Evolutionary conservation across 2,797 vertebrate genomes (phyloP).

Genomic region (Myiothlypis coronata): DNA sequence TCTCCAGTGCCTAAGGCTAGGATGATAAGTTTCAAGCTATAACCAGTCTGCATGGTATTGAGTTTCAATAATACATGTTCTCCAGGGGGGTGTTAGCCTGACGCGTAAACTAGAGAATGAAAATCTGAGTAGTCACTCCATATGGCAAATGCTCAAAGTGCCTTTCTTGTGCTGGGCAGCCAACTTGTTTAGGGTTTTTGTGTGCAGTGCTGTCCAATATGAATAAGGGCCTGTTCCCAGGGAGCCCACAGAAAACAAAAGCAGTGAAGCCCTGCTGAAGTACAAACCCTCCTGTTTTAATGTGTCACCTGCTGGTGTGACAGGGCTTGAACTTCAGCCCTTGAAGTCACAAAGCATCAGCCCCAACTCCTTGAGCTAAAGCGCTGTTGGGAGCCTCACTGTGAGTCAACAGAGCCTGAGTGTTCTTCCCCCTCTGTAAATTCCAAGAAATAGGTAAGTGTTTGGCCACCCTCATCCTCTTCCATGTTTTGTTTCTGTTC

Average conservation of each 20-base stretch:
- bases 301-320: not conserved
- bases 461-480: not conserved
- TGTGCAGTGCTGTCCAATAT: not conserved
- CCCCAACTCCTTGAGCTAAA: not conserved
- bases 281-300: not conserved
- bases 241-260: not conserved
- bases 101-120: conserved; percentile 13
- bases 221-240: not conserved
- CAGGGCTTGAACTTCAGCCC: not conserved
- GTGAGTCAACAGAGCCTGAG: not conserved
- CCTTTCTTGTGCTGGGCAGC: not conserved
- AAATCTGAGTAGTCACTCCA: conserved; percentile 12
- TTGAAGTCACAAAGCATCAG: not conserved
- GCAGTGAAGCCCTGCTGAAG: not conserved
- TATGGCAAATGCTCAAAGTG: not conserved
- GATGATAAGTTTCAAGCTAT: conserved; percentile 37
- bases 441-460: not conserved
- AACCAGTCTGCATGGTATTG: conserved; percentile 27
- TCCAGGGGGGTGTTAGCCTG: conserved; percentile 8
- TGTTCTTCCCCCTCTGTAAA: not conserved
- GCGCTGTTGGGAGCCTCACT: not conserved
- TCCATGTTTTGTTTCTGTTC: not conserved
- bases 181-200: not conserved
- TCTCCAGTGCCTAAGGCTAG: conserved; percentile 24
- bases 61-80: conserved; percentile 54